Conservation (phyloP, 2,888 invertebrate genomes). For the Mantis religiosa region DNA sequence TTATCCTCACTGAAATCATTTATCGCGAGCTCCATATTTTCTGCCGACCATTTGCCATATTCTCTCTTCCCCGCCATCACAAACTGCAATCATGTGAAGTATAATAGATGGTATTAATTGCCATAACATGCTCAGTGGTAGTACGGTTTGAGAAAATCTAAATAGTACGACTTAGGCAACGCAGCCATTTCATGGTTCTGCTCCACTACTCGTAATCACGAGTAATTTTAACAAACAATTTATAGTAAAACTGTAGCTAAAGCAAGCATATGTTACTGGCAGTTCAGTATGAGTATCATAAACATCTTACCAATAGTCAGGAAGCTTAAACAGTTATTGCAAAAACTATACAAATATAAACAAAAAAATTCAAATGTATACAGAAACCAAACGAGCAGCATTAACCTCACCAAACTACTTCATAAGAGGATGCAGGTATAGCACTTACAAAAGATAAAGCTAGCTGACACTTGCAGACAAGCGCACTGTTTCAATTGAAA, state of each 20-base stretch:
- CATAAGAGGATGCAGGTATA: too few relatives aligned
- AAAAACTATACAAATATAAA: not conserved
- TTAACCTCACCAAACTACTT: not conserved
- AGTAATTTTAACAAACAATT: not conserved
- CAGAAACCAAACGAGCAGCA: too few relatives aligned
- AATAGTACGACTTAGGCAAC: not conserved
- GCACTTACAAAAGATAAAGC: too few relatives aligned
- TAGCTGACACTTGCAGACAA: too few relatives aligned
- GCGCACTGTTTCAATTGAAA: too few relatives aligned
- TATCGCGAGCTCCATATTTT: too few relatives aligned
- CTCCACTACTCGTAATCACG: not conserved
- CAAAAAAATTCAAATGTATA: not conserved
- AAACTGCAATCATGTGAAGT: too few relatives aligned
- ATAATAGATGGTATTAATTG: not conserved
- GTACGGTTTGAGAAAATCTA: not conserved
- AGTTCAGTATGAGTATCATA: not conserved
- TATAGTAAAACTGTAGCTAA: not conserved
- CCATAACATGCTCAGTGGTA: not conserved
- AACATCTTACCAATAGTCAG: not conserved
- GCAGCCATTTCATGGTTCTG: not conserved
- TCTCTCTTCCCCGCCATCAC: too few relatives aligned
- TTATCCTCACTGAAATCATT: too few relatives aligned
- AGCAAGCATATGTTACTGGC: too few relatives aligned
- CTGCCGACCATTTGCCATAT: too few relatives aligned
- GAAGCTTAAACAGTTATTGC: not conserved